Evolutionary conservation across 92 coral and sea anemone genomes (phyloP).

Genomic region (Parazoanthus darwini): DNA sequence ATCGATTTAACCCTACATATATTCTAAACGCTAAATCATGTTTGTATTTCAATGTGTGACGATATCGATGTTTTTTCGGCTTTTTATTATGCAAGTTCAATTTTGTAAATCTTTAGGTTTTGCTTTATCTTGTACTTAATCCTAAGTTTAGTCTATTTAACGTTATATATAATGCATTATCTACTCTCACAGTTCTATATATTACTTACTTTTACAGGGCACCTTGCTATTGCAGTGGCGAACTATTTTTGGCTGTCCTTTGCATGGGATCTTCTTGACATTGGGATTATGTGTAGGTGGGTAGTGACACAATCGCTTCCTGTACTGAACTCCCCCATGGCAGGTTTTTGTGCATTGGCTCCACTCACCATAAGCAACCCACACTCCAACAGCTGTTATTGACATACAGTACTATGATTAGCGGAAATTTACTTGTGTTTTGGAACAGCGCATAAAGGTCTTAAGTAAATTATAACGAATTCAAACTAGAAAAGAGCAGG

Average conservation of each 20-base stretch:
- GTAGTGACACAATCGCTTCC: slow-evolving; percentile 14
- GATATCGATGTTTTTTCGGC: too few species aligned
- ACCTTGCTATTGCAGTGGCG: slow-evolving; percentile 16
- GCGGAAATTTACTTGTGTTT: background rate
- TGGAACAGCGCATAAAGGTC: background rate
- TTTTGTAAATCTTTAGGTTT: too few species aligned
- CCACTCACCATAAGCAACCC: slow-evolving; percentile 19
- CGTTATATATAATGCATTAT: background rate
- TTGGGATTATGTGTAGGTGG: slow-evolving; percentile 16
- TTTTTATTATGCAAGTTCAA: too few species aligned
- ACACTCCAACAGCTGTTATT: background rate
- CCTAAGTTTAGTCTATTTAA: background rate
- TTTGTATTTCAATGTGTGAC: too few species aligned
- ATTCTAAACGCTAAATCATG: too few species aligned
- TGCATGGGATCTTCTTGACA: slow-evolving; percentile 24
- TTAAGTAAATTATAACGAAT: background rate
- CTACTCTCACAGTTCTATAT: background rate
- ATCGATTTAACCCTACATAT: too few species aligned
- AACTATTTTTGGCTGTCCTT: background rate
- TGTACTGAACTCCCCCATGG: slow-evolving; percentile 1
- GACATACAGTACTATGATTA: background rate
- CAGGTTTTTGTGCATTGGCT: background rate
- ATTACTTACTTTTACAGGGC: slow-evolving; percentile 2
- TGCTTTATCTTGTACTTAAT: too few species aligned
- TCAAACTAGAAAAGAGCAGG: background rate